A percentile compares a stretch with the other conserved stretches of the same genome.
phyloP scores from a whole-genome alignment of 2,888 invertebrate species.

The Brachyopa scutellaris region DNA sequence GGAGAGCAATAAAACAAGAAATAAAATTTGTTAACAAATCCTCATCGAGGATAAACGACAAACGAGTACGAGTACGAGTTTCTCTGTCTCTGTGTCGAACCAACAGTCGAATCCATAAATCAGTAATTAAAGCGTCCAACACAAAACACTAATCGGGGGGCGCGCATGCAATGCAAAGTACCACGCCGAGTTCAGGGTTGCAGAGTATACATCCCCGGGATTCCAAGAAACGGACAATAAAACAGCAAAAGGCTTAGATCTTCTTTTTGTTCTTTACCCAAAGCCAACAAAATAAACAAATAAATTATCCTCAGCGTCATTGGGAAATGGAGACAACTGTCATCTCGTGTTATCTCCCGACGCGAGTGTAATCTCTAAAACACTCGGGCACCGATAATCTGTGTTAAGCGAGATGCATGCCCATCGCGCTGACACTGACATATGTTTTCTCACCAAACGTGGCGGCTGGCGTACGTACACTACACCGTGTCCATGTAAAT shows the following conservation, averaged over 20 bases:
- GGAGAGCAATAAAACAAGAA: conserved; percentile 60
- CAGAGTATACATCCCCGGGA: conserved; percentile 37
- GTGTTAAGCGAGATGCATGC: conserved; percentile 27
- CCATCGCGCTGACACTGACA: conserved; percentile 51
- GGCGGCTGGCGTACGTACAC: too few relatives aligned
- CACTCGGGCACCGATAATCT: conserved; percentile 18
- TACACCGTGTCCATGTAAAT: conserved; percentile 25
- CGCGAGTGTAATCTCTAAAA: conserved; percentile 40
- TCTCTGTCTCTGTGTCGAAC: too few relatives aligned
- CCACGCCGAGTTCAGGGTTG: conserved; percentile 51
- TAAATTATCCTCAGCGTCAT: conserved; percentile 39
- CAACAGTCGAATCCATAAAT: conserved; percentile 60
- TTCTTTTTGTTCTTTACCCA: conserved; percentile 35
- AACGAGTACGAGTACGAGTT: too few relatives aligned
- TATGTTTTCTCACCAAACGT: conserved; percentile 63
- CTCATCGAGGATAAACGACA: too few relatives aligned
- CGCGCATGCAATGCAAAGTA: conserved; percentile 44
- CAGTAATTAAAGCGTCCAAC: conserved; percentile 67
- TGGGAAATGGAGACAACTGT: conserved; percentile 56
- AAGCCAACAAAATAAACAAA: conserved; percentile 57
- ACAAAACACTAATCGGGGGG: conserved; percentile 63
- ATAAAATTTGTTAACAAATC: conserved; percentile 70
- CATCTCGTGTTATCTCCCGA: conserved; percentile 55
- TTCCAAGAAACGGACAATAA: conserved; percentile 58
- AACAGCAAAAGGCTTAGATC: conserved; percentile 58